phyloP scores from a whole-genome alignment of 30 jellyfish, hydroid and myxozoan genomes.

The Hydractinia echinata region DNA sequence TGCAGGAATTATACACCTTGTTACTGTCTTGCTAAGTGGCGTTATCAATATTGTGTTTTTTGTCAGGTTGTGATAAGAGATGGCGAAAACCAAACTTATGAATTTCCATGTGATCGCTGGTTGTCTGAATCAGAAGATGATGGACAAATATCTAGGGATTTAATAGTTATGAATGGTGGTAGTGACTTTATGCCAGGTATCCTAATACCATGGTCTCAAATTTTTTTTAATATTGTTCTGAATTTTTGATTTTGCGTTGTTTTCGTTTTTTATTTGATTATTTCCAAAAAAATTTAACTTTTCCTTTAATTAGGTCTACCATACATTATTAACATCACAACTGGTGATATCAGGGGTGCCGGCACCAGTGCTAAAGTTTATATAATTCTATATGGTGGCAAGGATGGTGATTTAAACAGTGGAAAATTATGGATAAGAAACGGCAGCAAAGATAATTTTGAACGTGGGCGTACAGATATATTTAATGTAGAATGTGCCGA shows the following conservation, averaged over 20 bases:
- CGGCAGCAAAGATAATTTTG: conserved; percentile 73
- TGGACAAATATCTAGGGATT: conserved; percentile 90
- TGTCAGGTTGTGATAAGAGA: conserved; percentile 68
- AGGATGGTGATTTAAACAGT: conserved; percentile 88
- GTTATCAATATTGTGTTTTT: background rate
- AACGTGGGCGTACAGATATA: conserved; percentile 85
- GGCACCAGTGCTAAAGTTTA: conserved; percentile 92
- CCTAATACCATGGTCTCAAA: background rate
- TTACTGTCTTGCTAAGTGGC: no score
- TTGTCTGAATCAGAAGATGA: conserved; percentile 93
- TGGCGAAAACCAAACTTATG: conserved; percentile 54
- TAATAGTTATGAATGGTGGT: conserved; percentile 35
- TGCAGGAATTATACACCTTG: no score
- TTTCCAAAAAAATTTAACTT: background rate
- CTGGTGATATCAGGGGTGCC: conserved; percentile 95
- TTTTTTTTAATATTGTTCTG: background rate
- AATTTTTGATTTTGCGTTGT: background rate
- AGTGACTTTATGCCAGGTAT: conserved; percentile 27
- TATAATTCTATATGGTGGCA: conserved; percentile 77
- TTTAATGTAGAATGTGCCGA: conserved; percentile 90
- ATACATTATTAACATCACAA: conserved; percentile 72
- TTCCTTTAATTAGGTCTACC: conserved; percentile 52
- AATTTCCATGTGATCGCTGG: conserved; percentile 93
- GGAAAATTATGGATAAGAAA: conserved; percentile 84
- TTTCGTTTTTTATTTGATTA: background rate